Evolutionary conservation across 2,113 vertebrate species (phyloP).

Genomic region (Aegotheles bennettii): DNA sequence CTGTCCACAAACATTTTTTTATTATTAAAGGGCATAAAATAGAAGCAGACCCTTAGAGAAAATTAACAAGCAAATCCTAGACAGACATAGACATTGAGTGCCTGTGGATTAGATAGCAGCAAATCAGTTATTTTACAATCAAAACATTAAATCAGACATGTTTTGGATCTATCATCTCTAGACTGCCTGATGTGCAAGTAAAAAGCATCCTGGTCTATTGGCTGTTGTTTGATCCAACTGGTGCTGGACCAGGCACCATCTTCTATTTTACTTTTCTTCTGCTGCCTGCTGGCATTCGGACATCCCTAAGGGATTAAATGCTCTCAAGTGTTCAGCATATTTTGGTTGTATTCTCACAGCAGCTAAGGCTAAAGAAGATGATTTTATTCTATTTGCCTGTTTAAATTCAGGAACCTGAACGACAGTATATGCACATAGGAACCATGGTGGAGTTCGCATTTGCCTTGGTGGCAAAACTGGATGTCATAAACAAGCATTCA

Average conservation of each 20-base stretch:
- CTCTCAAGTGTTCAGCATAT: background rate
- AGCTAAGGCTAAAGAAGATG: background rate
- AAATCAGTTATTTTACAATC: background rate
- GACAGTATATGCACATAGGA: constrained; percentile 96
- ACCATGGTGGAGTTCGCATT: constrained; percentile 98
- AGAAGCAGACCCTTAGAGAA: background rate
- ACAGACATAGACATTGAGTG: background rate
- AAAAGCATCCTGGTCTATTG: background rate
- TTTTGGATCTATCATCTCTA: background rate
- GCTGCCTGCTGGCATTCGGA: background rate
- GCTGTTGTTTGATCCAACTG: background rate
- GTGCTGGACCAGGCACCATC: background rate
- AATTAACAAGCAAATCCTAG: background rate
- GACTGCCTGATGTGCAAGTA: background rate
- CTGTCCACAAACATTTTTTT: background rate
- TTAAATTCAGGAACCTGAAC: constrained; percentile 85
- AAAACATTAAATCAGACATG: background rate
- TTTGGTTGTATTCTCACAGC: background rate
- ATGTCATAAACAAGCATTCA: constrained; percentile 97
- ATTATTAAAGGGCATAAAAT: background rate
- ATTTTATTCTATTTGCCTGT: background rate
- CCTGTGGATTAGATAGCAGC: background rate
- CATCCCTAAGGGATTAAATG: background rate
- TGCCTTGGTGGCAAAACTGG: constrained; percentile 92
- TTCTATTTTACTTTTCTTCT: background rate